Evolutionary conservation across 1,140 invertebrate species (phyloP).

Genomic region (Campoletis sonorensis): DNA sequence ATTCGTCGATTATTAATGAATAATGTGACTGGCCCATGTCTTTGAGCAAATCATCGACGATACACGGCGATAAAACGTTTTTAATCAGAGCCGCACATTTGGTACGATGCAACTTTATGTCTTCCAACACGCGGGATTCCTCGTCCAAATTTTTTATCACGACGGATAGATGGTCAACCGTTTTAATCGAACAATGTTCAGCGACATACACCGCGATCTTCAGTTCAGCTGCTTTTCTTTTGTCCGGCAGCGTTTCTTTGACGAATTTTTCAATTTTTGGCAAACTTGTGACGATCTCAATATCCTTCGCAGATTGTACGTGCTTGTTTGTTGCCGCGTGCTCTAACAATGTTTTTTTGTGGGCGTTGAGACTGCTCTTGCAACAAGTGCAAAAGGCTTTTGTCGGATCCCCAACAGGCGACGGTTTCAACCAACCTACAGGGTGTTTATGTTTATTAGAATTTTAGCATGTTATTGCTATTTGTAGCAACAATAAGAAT

Average conservation of each 20-base stretch:
- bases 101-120: conserved; percentile 46
- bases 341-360: conserved; percentile 32
- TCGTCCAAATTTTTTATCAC: conserved; percentile 44
- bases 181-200: conserved; percentile 51
- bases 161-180: conserved; percentile 42
- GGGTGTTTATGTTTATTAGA: no score
- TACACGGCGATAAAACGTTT: conserved; percentile 48
- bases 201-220: conserved; percentile 52
- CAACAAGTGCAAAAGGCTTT: conserved; percentile 36
- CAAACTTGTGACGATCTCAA: conserved; percentile 19
- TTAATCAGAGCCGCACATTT: conserved; percentile 49
- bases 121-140: conserved; percentile 34
- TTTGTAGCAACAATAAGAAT: no score
- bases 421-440: conserved; percentile 38
- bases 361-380: conserved; percentile 10
- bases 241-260: conserved; percentile 33
- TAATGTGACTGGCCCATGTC: conserved; percentile 42
- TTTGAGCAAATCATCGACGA: conserved; percentile 33
- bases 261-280: conserved; percentile 35
- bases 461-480: no score
- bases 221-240: conserved; percentile 49
- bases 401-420: not conserved
- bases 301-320: not conserved
- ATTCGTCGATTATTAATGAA: conserved; percentile 54
- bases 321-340: conserved; percentile 35